phyloP scores from a whole-genome alignment of 2,113 vertebrate genomes.

The Holacanthus passer region DNA sequence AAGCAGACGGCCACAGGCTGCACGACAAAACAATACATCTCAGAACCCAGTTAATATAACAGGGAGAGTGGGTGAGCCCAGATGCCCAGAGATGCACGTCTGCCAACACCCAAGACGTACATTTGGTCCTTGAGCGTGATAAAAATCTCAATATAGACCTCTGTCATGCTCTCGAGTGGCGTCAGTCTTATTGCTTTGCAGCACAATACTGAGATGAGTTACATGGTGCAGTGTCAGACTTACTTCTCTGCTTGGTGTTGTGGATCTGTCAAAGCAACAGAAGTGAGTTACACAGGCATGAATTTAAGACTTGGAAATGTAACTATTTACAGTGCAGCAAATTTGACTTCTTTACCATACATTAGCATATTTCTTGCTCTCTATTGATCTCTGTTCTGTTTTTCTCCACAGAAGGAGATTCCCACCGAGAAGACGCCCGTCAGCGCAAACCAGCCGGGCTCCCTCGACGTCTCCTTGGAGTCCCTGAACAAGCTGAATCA shows the following conservation, averaged over 20 bases:
- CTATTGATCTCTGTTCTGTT: not conserved
- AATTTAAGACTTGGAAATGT: not conserved
- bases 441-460: slow-evolving; percentile 77
- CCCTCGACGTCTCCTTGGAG: slow-evolving; percentile 87
- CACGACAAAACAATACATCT: not conserved
- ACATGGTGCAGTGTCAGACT: not conserved
- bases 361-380: not conserved
- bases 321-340: not conserved
- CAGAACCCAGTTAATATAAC: slow-evolving; percentile 11
- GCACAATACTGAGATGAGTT: slow-evolving; percentile 6
- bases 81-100: slow-evolving; percentile 6
- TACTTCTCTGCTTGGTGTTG: not conserved
- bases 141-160: slow-evolving; percentile 52
- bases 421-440: slow-evolving; percentile 79
- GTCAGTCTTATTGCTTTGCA: slow-evolving; percentile 48
- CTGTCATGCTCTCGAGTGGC: slow-evolving; percentile 32
- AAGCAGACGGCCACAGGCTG: slow-evolving; percentile 1
- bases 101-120: slow-evolving; percentile 32
- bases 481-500: slow-evolving; percentile 87
- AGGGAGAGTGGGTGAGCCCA: slow-evolving; percentile 14
- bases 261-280: not conserved
- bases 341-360: not conserved
- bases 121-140: slow-evolving; percentile 54
- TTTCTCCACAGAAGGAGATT: slow-evolving; percentile 86
- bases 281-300: not conserved